phyloP scores from a whole-genome alignment of 2,888 invertebrate genomes.

The Andrena flavipes region DNA sequence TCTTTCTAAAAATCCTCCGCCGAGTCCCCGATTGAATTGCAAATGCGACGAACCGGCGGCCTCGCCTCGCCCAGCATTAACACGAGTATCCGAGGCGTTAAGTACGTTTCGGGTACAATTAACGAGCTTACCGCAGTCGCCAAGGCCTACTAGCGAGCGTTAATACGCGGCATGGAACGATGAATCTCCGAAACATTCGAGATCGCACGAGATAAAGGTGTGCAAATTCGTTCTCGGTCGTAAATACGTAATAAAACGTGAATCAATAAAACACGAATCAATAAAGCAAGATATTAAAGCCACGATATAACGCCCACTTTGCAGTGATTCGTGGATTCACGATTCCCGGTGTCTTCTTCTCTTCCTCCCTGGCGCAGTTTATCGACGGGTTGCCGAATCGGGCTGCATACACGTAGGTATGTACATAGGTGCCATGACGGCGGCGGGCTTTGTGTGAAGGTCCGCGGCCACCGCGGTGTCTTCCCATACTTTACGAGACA shows the following conservation, averaged over 20 bases:
- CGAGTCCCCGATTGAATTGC: slow-evolving; percentile 40
- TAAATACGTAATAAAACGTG: slow-evolving; percentile 22
- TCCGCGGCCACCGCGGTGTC: slow-evolving; percentile 64
- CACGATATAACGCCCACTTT: slow-evolving; percentile 25
- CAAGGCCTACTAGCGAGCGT: slow-evolving; percentile 2
- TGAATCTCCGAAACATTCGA: not conserved
- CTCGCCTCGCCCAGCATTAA: slow-evolving; percentile 1
- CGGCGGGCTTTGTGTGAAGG: slow-evolving; percentile 65
- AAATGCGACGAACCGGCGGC: slow-evolving; percentile 25
- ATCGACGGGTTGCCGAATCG: slow-evolving; percentile 14
- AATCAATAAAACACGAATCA: slow-evolving; percentile 27
- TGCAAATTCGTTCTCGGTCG: slow-evolving; percentile 13
- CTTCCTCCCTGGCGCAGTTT: not conserved
- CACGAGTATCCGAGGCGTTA: slow-evolving; percentile 37
- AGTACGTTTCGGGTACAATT: slow-evolving; percentile 41
- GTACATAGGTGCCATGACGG: slow-evolving; percentile 36
- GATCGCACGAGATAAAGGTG: slow-evolving; percentile 23
- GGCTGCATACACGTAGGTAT: not conserved
- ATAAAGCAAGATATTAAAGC: slow-evolving; percentile 13
- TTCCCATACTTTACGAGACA: slow-evolving; percentile 80
- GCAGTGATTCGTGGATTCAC: slow-evolving; percentile 23
- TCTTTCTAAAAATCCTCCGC: not conserved
- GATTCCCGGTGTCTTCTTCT: slow-evolving; percentile 6
- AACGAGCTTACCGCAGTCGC: not conserved
- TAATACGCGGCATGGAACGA: too few relatives aligned